phyloP scores from a whole-genome alignment of 2,888 invertebrate genomes.

The Cosmopolites sordidus region DNA sequence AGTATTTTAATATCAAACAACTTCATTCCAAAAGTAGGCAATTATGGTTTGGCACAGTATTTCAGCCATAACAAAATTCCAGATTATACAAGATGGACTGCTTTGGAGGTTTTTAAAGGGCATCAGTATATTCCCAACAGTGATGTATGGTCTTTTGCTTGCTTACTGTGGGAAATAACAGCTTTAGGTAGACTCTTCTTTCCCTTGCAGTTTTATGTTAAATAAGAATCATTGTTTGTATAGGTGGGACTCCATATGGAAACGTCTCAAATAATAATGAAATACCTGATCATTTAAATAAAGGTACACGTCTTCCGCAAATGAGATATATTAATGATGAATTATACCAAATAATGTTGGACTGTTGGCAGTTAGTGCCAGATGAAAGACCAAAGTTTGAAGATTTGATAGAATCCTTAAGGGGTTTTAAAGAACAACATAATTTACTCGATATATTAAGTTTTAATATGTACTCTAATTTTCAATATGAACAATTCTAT shows the following conservation, averaged over 20 bases:
- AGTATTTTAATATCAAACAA: conserved; percentile 65
- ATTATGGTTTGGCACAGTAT: conserved; percentile 71
- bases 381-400: conserved; percentile 74
- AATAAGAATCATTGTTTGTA: conserved; percentile 9
- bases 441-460: conserved; percentile 35
- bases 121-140: conserved; percentile 66
- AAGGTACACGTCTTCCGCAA: conserved; percentile 70
- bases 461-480: conserved; percentile 41
- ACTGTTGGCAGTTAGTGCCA: conserved; percentile 80
- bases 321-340: conserved; percentile 71
- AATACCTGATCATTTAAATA: conserved; percentile 62
- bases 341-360: conserved; percentile 74
- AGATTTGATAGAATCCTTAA: conserved; percentile 48
- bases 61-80: conserved; percentile 60
- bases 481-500: conserved; percentile 46
- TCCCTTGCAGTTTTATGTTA: not conserved
- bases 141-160: conserved; percentile 81
- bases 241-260: conserved; percentile 71
- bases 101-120: conserved; percentile 70
- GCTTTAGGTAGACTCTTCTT: conserved; percentile 58
- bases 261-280: conserved; percentile 64
- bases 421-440: conserved; percentile 30
- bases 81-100: conserved; percentile 75
- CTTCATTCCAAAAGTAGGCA: conserved; percentile 66
- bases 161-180: conserved; percentile 77